A percentile compares a stretch with the other conserved stretches of the same genome.
Evolutionary conservation across 2,888 invertebrate species (phyloP).

Genomic region (Erpobdella octoculata): DNA sequence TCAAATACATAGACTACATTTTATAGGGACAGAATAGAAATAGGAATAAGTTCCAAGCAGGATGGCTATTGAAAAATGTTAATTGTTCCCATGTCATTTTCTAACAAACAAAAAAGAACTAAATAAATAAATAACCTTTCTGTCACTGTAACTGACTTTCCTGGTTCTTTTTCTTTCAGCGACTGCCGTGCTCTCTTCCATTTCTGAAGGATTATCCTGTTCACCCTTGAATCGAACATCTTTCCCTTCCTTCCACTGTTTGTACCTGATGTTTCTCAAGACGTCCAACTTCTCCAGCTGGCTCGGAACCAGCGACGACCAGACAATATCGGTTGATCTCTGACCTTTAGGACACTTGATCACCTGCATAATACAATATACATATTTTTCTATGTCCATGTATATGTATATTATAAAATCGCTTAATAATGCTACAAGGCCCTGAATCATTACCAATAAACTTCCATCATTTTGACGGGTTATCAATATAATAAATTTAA

Average conservation of each 20-base stretch:
- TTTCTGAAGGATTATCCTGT: not conserved
- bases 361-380: not conserved
- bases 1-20: too few species aligned
- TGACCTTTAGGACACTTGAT: constrained; percentile 11
- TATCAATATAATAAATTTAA: too few species aligned
- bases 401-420: too few species aligned
- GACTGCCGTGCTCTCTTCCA: constrained; percentile 6
- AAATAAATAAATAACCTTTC: too few species aligned
- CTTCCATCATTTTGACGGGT: too few species aligned
- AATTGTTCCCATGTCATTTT: too few species aligned
- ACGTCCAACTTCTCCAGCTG: not conserved
- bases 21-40: too few species aligned
- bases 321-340: not conserved
- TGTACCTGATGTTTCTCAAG: constrained; percentile 14
- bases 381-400: not conserved
- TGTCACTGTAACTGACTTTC: not conserved
- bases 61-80: too few species aligned
- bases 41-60: too few species aligned
- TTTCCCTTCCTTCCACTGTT: constrained; percentile 17
- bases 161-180: not conserved
- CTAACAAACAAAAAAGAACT: too few species aligned
- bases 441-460: too few species aligned
- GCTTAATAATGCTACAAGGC: too few species aligned
- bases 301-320: constrained; percentile 4
- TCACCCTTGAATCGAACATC: constrained; percentile 3